Evolutionary conservation across 2,113 vertebrate species (phyloP), one percentile per base, ranked within the genome.

Genomic region (Narcine bancroftii): DNA sequence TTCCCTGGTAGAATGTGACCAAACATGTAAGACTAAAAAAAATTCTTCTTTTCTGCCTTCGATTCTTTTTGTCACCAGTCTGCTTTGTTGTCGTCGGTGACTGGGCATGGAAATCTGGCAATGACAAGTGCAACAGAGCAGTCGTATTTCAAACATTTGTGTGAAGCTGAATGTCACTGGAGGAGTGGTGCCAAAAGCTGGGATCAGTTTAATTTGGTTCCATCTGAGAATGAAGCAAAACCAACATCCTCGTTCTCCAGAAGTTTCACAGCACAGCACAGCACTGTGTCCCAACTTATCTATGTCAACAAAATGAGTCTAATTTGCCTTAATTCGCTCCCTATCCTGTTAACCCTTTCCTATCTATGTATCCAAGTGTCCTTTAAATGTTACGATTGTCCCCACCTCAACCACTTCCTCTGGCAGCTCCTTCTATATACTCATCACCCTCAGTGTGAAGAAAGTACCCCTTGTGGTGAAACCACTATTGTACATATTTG

Each of bases 1-100:
- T 69, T 89, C 89, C 65, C 47, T 15, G 65, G 60, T 69, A 47
- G 89, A 91, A 91, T 91, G 45, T 91, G 89, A 91, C 39, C 63
- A 47, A 91, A 91, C 65, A 69, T 91, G 89, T 45, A 19, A 29
- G 63, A 66, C 39, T 19, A 69, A 66, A 91, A n/a, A 60, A 45
- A 24, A 47, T 91, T 33, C 10, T 42, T 91, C 24, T 69, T 69
- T 45, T 69, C 89, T 17, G 66, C 17, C 26, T 33, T 17, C 36
- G 69, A 91, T 91, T 91, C 63, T 24, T 69, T 15, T 29, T 42
- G 15, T 91, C 21, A 33, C 47, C 39, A 29, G 42, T 42, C 13
- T 45, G 36, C n/a, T 91, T 39, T 6, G 39, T 19, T 65, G 56
- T 6, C 53, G 33, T 39, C 33, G 36, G 15, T 36, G 10, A 0